Evolutionary conservation across 2,888 invertebrate genomes (phyloP).

Genomic region (Aporophyla nigra): DNA sequence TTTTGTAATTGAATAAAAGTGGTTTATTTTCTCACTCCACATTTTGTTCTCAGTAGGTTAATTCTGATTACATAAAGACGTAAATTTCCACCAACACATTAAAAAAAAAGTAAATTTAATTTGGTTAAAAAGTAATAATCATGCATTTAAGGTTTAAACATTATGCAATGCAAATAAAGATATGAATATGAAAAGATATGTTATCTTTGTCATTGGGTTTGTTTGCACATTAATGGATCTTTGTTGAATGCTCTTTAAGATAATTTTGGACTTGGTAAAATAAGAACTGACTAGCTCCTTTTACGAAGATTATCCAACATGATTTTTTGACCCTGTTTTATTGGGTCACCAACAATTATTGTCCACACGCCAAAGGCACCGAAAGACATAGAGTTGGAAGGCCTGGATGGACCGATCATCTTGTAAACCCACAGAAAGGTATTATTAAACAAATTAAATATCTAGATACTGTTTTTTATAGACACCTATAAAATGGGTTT

Average conservation of each 20-base stretch:
- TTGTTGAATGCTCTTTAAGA: background rate
- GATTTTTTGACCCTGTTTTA: background rate
- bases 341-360: background rate
- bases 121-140: too few species aligned
- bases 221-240: background rate
- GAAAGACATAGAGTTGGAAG: too few species aligned
- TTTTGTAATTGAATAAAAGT: too few species aligned
- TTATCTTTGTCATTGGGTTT: background rate
- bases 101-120: too few species aligned
- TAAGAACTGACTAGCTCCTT: background rate
- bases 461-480: background rate
- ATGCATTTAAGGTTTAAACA: too few species aligned
- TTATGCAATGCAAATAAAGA: background rate
- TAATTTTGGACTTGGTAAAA: background rate
- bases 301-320: background rate
- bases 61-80: too few species aligned
- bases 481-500: background rate
- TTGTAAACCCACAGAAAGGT: background rate
- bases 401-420: too few species aligned
- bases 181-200: background rate
- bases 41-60: too few species aligned
- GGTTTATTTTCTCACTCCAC: too few species aligned
- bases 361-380: background rate
- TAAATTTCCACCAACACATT: too few species aligned
- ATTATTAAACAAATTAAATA: background rate